A percentile compares a stretch with the other conserved stretches of the same genome.
phyloP scores from a whole-genome alignment of 1,140 invertebrate species.

The Rhagoletis zephyria region DNA sequence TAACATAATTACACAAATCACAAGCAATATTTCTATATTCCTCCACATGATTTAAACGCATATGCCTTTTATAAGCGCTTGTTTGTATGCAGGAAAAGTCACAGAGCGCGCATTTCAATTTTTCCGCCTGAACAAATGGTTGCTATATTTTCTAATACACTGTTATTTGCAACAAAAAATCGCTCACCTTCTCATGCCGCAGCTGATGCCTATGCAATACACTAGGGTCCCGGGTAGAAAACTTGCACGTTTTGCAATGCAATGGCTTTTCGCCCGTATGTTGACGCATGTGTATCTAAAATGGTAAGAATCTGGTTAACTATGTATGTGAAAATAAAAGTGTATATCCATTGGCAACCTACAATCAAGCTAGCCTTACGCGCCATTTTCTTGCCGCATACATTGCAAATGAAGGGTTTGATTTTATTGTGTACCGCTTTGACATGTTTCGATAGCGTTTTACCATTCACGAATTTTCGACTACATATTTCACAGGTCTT shows the following conservation, averaged over 20 bases:
- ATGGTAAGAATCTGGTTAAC: slow-evolving; percentile 62
- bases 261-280: slow-evolving; percentile 79
- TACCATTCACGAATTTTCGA: slow-evolving; percentile 82
- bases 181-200: slow-evolving; percentile 60
- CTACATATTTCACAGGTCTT: slow-evolving; percentile 82
- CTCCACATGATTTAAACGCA: slow-evolving; percentile 64
- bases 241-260: slow-evolving; percentile 68
- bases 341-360: slow-evolving; percentile 72
- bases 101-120: slow-evolving; percentile 61
- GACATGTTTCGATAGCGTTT: slow-evolving; percentile 84
- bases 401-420: slow-evolving; percentile 83
- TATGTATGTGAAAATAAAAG: background rate
- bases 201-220: slow-evolving; percentile 69
- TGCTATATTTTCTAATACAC: no score
- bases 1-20: slow-evolving; percentile 65
- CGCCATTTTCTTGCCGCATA: slow-evolving; percentile 83
- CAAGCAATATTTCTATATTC: slow-evolving; percentile 64
- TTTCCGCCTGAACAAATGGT: slow-evolving; percentile 44
- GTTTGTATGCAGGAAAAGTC: slow-evolving; percentile 66
- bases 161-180: no score
- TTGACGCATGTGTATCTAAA: slow-evolving; percentile 81
- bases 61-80: slow-evolving; percentile 64
- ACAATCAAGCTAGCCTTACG: slow-evolving; percentile 80
- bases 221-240: slow-evolving; percentile 70
- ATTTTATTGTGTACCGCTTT: slow-evolving; percentile 85